A percentile compares a stretch with the other conserved stretches of the same genome.
Evolutionary conservation across 2,888 invertebrate species (phyloP).

Genomic region (Dynastes tityus): DNA sequence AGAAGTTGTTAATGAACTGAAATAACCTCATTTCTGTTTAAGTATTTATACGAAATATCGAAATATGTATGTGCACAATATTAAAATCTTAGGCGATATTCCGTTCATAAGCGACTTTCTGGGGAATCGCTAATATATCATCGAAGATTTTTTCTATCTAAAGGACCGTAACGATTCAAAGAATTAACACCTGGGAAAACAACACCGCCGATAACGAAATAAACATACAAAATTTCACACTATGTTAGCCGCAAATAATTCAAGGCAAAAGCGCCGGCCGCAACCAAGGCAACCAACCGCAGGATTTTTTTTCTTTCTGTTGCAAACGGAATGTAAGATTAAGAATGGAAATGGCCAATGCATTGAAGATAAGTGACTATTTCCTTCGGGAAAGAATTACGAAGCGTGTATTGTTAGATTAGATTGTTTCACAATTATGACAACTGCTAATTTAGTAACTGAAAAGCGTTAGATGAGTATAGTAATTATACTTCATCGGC

Average conservation of each 20-base stretch:
- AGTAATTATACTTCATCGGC: too few relatives aligned
- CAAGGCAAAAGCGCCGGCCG: slow-evolving; percentile 5
- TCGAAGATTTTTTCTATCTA: background rate
- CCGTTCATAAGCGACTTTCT: too few relatives aligned
- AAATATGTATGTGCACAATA: too few relatives aligned
- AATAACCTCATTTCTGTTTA: too few relatives aligned
- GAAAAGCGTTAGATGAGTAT: too few relatives aligned
- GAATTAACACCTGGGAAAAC: background rate
- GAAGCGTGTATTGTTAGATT: background rate
- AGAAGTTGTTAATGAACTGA: too few relatives aligned
- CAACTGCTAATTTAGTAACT: background rate
- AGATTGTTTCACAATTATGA: slow-evolving; percentile 2
- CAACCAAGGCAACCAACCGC: slow-evolving; percentile 12
- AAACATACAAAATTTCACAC: slow-evolving; percentile 32
- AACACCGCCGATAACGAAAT: background rate
- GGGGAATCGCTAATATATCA: background rate
- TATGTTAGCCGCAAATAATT: slow-evolving; percentile 27
- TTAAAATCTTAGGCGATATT: too few relatives aligned
- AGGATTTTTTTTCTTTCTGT: background rate
- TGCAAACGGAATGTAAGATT: background rate
- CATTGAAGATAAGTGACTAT: background rate
- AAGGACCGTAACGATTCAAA: background rate
- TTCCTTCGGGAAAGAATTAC: background rate
- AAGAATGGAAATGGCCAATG: background rate
- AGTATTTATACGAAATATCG: too few relatives aligned